phyloP scores from a whole-genome alignment of 2,797 vertebrate genomes.

The Staurois parvus region DNA sequence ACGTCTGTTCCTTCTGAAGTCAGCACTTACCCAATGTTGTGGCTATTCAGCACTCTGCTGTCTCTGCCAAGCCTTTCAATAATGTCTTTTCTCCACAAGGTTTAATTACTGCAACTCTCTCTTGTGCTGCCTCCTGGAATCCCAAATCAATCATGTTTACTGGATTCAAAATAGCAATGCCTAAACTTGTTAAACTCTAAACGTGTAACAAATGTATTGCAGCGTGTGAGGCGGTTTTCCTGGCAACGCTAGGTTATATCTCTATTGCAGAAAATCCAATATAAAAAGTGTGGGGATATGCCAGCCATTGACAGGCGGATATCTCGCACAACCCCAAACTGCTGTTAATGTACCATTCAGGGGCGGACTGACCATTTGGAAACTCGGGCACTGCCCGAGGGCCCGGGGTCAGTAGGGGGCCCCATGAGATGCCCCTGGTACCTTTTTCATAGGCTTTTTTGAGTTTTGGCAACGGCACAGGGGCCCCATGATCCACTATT shows the following conservation, averaged over 20 bases:
- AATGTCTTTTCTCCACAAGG: constrained; percentile 40
- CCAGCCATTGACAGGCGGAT: not conserved
- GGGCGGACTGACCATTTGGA: no score
- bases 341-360: no score
- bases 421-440: no score
- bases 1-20: not conserved
- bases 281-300: not conserved
- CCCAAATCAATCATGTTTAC: constrained; percentile 54
- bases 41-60: constrained; percentile 15
- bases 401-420: no score
- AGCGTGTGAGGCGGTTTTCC: not conserved
- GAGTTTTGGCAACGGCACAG: no score
- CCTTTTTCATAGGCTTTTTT: no score
- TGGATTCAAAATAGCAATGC: constrained; percentile 33
- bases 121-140: constrained; percentile 36
- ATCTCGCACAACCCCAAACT: no score
- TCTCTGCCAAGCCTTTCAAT: constrained; percentile 41
- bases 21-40: constrained; percentile 25
- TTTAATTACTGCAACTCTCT: constrained; percentile 52
- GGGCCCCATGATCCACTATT: no score
- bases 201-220: constrained; percentile 20
- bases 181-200: constrained; percentile 14
- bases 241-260: not conserved
- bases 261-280: not conserved
- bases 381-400: no score